Conservation (phyloP, 2,888 invertebrate species). For the Ommatoiulus sabulosus region DNA sequence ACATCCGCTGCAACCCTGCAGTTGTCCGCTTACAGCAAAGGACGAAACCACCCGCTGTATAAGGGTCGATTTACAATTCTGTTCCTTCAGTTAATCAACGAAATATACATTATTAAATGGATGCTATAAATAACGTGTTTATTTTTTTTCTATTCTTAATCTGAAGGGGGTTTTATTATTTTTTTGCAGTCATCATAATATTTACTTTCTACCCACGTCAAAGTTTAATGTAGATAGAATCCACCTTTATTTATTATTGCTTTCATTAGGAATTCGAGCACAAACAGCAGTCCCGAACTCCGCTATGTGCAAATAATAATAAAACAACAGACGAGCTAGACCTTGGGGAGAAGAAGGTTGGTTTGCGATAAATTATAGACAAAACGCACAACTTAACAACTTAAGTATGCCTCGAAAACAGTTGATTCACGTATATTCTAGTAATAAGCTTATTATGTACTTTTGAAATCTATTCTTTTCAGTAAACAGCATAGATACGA, state of each 20-base stretch:
- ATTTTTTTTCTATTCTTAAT: background rate
- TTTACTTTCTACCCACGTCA: background rate
- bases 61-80: background rate
- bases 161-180: background rate
- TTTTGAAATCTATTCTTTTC: no score
- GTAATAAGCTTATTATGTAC: no score
- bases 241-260: background rate
- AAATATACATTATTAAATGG: background rate
- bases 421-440: background rate
- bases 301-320: slow-evolving; percentile 1
- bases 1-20: background rate
- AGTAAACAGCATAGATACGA: background rate
- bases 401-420: background rate
- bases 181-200: background rate
- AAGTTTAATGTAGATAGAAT: background rate
- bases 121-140: background rate
- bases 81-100: background rate
- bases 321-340: no score
- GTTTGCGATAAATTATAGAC: background rate
- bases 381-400: background rate
- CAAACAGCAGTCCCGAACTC: background rate
- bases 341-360: no score
- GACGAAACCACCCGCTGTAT: background rate
- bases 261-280: background rate
- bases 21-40: background rate